Conservation (phyloP, 2,888 invertebrate species). For the Camptogramma bilineatum region DNA sequence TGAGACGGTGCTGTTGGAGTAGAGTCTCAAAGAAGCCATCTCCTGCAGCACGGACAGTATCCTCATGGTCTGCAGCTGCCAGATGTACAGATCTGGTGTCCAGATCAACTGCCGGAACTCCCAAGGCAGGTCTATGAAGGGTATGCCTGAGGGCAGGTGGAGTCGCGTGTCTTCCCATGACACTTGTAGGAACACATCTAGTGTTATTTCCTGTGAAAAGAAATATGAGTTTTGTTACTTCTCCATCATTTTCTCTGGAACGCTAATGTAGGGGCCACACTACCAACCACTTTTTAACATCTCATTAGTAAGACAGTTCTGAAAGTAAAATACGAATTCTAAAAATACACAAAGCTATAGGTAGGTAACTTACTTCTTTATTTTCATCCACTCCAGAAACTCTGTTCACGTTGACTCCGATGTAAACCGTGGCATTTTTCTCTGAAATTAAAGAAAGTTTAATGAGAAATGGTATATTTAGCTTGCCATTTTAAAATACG, state of each 20-base stretch:
- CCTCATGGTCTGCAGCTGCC: constrained; percentile 87
- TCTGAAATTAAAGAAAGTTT: constrained; percentile 67
- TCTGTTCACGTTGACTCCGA: constrained; percentile 86
- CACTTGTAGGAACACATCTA: constrained; percentile 88
- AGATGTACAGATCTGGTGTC: constrained; percentile 88
- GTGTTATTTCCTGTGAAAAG: constrained; percentile 85
- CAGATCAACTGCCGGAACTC: constrained; percentile 86
- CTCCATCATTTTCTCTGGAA: neutral
- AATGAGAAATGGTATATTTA: constrained; percentile 36
- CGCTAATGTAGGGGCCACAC: no score
- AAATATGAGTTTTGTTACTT: constrained; percentile 15
- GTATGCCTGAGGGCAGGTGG: constrained; percentile 70
- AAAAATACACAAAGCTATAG: no score
- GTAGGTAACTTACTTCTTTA: constrained; percentile 85
- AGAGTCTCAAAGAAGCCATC: constrained; percentile 86
- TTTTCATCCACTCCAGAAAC: constrained; percentile 88
- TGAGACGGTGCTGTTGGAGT: constrained; percentile 87
- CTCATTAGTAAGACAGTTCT: no score
- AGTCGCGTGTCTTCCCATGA: constrained; percentile 86
- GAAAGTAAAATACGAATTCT: no score
- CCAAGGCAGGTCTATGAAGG: constrained; percentile 87
- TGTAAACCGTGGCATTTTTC: constrained; percentile 85
- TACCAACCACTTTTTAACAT: no score
- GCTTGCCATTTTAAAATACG: constrained; percentile 42
- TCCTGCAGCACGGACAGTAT: constrained; percentile 87